Evolutionary conservation across 2,888 invertebrate species (phyloP).

Genomic region (Metacarcinus magister): DNA sequence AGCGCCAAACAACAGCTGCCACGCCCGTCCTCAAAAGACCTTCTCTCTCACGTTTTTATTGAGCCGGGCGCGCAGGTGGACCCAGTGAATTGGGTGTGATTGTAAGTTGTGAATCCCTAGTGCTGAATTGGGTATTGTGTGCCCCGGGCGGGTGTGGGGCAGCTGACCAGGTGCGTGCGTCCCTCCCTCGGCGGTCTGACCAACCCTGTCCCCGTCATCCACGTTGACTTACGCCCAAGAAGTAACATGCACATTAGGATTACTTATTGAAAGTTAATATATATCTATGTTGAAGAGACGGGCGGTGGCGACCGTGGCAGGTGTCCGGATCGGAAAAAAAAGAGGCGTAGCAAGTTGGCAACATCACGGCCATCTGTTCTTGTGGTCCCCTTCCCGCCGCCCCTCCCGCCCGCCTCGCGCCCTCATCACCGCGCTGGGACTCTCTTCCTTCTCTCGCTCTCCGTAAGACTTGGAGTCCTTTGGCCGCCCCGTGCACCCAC

Average conservation of each 20-base stretch:
- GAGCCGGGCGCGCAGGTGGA: constrained; percentile 63
- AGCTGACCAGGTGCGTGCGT: constrained; percentile 52
- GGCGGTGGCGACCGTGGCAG: neutral
- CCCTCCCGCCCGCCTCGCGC: neutral
- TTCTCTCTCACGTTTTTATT: constrained; percentile 66
- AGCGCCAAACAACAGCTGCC: neutral
- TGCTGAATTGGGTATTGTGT: constrained; percentile 72
- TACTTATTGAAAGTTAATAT: neutral
- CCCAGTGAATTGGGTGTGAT: constrained; percentile 61
- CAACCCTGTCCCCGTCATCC: neutral
- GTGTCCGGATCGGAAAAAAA: neutral
- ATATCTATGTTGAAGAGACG: neutral
- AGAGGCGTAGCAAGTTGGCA: neutral
- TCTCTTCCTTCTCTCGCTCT: neutral
- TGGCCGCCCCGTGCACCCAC: neutral
- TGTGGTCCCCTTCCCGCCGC: neutral
- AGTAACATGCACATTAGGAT: neutral
- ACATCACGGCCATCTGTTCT: constrained; percentile 57
- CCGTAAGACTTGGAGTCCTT: neutral
- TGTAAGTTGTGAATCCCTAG: constrained; percentile 63
- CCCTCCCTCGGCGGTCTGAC: neutral
- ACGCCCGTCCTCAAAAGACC: neutral
- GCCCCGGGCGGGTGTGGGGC: constrained; percentile 52
- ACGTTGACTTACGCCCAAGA: neutral
- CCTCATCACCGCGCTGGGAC: neutral